These are phyloP conservation scores for Epiblema foenella DNA, from an alignment of 2,888 invertebrate genomes.

Conservation along the genomic window DNA sequence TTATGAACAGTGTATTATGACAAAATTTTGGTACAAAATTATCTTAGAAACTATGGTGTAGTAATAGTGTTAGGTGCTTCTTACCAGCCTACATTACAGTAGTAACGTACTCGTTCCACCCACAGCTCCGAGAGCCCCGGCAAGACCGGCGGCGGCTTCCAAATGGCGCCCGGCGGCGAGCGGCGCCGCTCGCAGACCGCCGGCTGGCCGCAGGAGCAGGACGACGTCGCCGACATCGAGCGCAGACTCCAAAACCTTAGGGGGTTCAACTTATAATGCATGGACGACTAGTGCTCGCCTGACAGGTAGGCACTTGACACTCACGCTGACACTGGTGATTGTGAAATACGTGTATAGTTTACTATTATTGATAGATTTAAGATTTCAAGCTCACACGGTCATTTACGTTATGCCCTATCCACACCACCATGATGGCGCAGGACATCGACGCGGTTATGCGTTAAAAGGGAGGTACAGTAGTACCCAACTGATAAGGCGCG, in stretches of 20 bases:
- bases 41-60: no score
- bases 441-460: no score
- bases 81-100: background rate
- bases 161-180: conserved; percentile 79
- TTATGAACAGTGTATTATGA: no score
- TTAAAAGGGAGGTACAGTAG: no score
- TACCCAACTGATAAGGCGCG: no score
- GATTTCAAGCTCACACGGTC: no score
- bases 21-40: no score
- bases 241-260: conserved; percentile 65
- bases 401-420: no score
- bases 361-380: no score
- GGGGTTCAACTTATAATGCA: conserved; percentile 67
- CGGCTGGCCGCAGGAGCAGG: conserved; percentile 50
- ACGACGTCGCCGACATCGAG: conserved; percentile 61
- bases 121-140: conserved; percentile 67
- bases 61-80: no score
- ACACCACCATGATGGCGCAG: no score
- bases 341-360: background rate
- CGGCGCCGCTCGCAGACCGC: conserved; percentile 53
- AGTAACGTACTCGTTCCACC: background rate
- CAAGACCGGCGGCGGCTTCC: conserved; percentile 63
- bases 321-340: background rate
- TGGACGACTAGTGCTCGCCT: conserved; percentile 19
- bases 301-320: conserved; percentile 11